Base-by-base conservation (phyloP, 1,140 invertebrate genomes). In the Aleiodes sp. region DNA sequence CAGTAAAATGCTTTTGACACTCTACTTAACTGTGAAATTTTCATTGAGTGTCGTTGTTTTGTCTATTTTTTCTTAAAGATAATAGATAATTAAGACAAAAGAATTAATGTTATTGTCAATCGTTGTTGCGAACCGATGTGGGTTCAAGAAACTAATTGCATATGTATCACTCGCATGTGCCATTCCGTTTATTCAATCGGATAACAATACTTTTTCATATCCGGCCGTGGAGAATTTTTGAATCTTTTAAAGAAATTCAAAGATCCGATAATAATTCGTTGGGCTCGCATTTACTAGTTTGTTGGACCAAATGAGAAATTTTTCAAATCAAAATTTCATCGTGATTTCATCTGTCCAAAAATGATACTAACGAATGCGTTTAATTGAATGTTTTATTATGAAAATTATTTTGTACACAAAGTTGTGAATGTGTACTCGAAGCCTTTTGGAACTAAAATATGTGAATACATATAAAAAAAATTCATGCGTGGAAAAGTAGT, bases 281-380 rank as follows among this genome's bases (percentile, higher is more conserved):
- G 19, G 46, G 19, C 46, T 52, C 21, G 21, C 46, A 52, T 52
- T 52, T 24, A 52, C 19, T 52, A 10, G 39, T 63, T 28, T 63
- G 43, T 26, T 43, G 39, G 61, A 63, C 61, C 61, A 63, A 63
- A 41, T 21, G 61, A 63, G 35, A 26, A 57, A 29, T n/a, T 21
- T 24, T 16, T 21, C 16, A 4, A 52, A 31, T 21, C 9, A 21
- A 39, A 57, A 6, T 37, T 43, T 35, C 14, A 39, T 19, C 33
- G 31, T 26, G 9, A 57, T 57, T 24, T 24, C 14, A 66, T 66
- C 64, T 65, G 43, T 66, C 43, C 28, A 66, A 21, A 14, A n/a
- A 28, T 28, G 24, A 57, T 12, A 57, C 41, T 19, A 46, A 19
- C 10, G 31, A n/a, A 21, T 46, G 41, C 16, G 24, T 46, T 46